Evolutionary conservation across 2,888 invertebrate genomes (phyloP).

Genomic region (Uropetala carovei): DNA sequence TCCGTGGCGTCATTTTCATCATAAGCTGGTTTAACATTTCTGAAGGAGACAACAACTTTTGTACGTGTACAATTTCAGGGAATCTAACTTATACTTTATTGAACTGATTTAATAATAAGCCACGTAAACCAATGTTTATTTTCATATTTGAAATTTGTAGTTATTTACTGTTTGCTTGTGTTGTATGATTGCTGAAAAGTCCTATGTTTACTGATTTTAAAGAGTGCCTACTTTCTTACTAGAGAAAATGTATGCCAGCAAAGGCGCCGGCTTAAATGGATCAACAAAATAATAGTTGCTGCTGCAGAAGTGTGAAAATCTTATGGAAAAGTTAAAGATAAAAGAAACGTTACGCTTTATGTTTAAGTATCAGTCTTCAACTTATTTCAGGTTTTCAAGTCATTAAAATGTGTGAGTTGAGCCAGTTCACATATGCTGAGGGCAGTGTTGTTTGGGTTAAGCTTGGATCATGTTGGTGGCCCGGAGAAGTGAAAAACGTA

Average conservation of each 20-base stretch:
- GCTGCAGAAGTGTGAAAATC: no score
- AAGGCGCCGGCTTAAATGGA: no score
- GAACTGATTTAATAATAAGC: conserved; percentile 43
- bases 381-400: conserved; percentile 35
- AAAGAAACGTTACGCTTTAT: no score
- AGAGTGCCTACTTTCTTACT: no score
- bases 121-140: conserved; percentile 62
- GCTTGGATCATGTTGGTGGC: conserved; percentile 90
- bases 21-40: conserved; percentile 46
- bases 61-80: conserved; percentile 45
- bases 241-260: no score
- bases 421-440: conserved; percentile 81
- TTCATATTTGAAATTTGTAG: conserved; percentile 50
- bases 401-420: conserved; percentile 82
- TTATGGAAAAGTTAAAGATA: no score
- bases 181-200: conserved; percentile 39
- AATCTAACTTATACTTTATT: conserved; percentile 54
- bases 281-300: no score
- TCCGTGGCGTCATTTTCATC: conserved; percentile 59
- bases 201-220: background rate
- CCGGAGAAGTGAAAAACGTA: conserved; percentile 84
- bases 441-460: conserved; percentile 93
- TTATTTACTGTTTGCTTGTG: conserved; percentile 61
- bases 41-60: conserved; percentile 62
- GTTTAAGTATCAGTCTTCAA: background rate